Evolutionary conservation across 2,888 invertebrate genomes (phyloP).

Genomic region (Pollenia angustigena): DNA sequence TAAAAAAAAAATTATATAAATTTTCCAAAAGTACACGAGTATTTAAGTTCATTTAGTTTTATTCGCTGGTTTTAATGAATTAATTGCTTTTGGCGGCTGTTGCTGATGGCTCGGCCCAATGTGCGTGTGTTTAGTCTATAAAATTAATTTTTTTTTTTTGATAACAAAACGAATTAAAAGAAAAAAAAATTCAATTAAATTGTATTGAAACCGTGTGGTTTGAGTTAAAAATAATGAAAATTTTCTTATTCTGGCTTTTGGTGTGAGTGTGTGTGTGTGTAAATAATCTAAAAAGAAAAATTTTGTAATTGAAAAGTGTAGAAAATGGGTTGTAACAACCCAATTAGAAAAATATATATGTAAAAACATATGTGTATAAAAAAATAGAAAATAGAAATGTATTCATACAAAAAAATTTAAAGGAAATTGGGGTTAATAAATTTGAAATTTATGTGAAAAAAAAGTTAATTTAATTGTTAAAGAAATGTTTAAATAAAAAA

Average conservation of each 20-base stretch:
- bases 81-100: slow-evolving; percentile 70
- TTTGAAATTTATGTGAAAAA: slow-evolving; percentile 48
- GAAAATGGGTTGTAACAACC: slow-evolving; percentile 46
- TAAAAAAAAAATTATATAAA: slow-evolving; percentile 47
- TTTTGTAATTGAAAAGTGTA: slow-evolving; percentile 52
- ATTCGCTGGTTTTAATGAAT: slow-evolving; percentile 66
- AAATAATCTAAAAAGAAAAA: slow-evolving; percentile 39
- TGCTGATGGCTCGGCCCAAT: slow-evolving; percentile 22
- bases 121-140: slow-evolving; percentile 70
- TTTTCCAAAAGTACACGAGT: slow-evolving; percentile 9
- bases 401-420: neutral
- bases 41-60: slow-evolving; percentile 53
- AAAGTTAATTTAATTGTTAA: slow-evolving; percentile 21
- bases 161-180: slow-evolving; percentile 11
- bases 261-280: slow-evolving; percentile 2
- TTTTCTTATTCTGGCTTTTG: slow-evolving; percentile 11
- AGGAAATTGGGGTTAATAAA: slow-evolving; percentile 59
- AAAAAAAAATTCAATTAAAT: slow-evolving; percentile 14
- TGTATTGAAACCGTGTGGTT: slow-evolving; percentile 59
- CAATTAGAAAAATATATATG: slow-evolving; percentile 43
- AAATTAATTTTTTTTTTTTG: slow-evolving; percentile 44
- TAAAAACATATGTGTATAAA: neutral
- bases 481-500: neutral
- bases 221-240: slow-evolving; percentile 58
- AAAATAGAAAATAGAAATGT: neutral